Percentiles rank a stretch among this genome's conserved stretches.
Conservation (phyloP, 2,113 vertebrate genomes). For the Gadus chalcogrammus region DNA sequence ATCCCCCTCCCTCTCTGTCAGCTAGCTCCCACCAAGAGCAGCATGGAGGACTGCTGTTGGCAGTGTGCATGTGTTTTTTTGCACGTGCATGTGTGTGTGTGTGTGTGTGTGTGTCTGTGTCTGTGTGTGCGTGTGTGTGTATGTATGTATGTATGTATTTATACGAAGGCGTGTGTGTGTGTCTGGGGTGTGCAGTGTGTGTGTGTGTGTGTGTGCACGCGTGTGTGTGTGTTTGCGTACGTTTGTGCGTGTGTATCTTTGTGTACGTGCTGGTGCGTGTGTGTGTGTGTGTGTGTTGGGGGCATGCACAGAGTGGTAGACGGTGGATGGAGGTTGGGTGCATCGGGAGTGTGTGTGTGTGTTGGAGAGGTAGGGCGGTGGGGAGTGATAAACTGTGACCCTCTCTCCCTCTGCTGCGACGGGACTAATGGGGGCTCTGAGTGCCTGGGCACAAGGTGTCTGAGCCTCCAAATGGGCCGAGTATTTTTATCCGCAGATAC, state of each 20-base stretch:
- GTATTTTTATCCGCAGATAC: constrained; percentile 69
- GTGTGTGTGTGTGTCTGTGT: too few relatives aligned
- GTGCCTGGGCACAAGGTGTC: constrained; percentile 64
- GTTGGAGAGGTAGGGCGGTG: constrained; percentile 56
- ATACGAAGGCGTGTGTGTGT: too few relatives aligned
- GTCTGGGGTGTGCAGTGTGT: too few relatives aligned
- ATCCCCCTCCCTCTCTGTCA: too few relatives aligned
- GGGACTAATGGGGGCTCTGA: constrained; percentile 68
- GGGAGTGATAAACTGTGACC: constrained; percentile 73
- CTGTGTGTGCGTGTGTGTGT: too few relatives aligned
- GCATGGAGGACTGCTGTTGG: constrained; percentile 15
- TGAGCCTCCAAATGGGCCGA: constrained; percentile 63
- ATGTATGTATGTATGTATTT: too few relatives aligned
- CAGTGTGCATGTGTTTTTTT: too few relatives aligned
- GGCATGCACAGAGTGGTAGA: constrained; percentile 25
- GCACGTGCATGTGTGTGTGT: too few relatives aligned
- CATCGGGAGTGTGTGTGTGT: constrained; percentile 47
- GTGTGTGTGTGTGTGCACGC: too few relatives aligned
- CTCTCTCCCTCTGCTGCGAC: constrained; percentile 54
- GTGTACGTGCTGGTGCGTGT: not conserved
- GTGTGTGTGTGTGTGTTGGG: not conserved
- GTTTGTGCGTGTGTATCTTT: not conserved
- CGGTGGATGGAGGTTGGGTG: not conserved
- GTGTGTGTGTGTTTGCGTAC: too few relatives aligned
- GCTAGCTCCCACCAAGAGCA: constrained; percentile 16